A percentile compares a stretch with the other conserved stretches of the same genome.
phyloP scores from a whole-genome alignment of 2,797 vertebrate genomes.

The Pipistrellus pipistrellus region DNA sequence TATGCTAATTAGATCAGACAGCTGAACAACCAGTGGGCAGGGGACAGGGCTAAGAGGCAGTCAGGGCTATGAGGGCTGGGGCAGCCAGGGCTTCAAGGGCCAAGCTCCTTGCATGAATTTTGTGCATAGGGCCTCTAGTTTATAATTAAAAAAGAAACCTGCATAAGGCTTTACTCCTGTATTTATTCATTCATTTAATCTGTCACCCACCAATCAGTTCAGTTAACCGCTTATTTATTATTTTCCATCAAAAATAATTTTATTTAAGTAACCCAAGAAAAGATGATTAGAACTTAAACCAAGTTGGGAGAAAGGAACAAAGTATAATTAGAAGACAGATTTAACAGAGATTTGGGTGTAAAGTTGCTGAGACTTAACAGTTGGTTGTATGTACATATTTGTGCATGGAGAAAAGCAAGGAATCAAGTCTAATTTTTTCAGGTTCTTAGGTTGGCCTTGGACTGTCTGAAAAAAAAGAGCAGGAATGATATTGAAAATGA shows the following conservation, averaged over 20 bases:
- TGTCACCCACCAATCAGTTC: not conserved
- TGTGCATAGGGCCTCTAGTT: not conserved
- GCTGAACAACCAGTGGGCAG: too few relatives aligned
- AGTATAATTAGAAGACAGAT: not conserved
- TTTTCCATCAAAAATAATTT: conserved; percentile 50
- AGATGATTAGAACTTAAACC: not conserved
- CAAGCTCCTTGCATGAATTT: too few relatives aligned
- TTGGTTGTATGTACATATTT: not conserved
- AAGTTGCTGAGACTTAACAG: not conserved
- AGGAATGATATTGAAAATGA: not conserved
- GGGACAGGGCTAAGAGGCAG: too few relatives aligned
- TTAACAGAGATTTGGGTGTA: not conserved
- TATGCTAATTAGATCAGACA: too few relatives aligned
- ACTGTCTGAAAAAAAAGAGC: not conserved
- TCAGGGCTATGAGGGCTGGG: too few relatives aligned
- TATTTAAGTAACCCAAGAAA: conserved; percentile 1
- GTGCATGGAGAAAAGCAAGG: not conserved
- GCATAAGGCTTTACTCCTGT: not conserved
- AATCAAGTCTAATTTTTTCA: not conserved
- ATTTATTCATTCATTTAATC: not conserved
- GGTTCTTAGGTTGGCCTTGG: not conserved
- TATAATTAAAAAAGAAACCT: not conserved
- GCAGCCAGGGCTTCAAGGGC: too few relatives aligned
- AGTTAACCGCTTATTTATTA: not conserved
- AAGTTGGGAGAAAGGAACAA: not conserved